A percentile compares a stretch with the other conserved stretches of the same genome.
Evolutionary conservation across 2,113 vertebrate species (phyloP).

Genomic region (Poeciliopsis prolifica): DNA sequence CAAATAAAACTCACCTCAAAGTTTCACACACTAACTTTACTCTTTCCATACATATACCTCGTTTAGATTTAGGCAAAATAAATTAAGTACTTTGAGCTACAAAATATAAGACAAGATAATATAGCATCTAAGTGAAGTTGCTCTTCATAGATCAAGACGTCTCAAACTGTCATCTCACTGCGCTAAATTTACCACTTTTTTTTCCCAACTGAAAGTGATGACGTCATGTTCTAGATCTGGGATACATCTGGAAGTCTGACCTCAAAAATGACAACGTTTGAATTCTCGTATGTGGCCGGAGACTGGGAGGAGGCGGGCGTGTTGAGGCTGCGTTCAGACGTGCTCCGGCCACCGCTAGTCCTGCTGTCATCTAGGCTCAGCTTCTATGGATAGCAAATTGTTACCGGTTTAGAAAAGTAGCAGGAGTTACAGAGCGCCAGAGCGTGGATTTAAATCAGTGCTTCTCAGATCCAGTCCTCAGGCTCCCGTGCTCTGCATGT

Average conservation of each 20-base stretch:
- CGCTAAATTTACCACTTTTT: background rate
- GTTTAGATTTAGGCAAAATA: background rate
- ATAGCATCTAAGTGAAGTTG: no score
- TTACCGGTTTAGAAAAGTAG: background rate
- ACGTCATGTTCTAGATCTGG: background rate
- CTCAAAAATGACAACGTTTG: conserved; percentile 81
- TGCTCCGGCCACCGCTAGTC: conserved; percentile 62
- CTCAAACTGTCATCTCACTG: background rate
- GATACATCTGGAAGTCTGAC: conserved; percentile 41
- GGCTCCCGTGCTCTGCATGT: no score
- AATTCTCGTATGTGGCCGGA: conserved; percentile 82
- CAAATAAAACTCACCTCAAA: background rate
- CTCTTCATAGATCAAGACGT: background rate
- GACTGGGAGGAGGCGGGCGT: conserved; percentile 68
- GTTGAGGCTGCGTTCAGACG: conserved; percentile 62
- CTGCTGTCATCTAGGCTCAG: conserved; percentile 78
- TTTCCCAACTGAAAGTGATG: background rate
- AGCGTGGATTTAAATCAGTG: background rate
- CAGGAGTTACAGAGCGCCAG: background rate
- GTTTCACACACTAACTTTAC: background rate
- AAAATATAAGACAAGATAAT: no score
- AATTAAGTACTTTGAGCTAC: background rate
- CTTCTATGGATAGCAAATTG: conserved; percentile 63
- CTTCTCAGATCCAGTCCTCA: no score
- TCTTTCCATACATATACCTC: background rate